phyloP scores from a whole-genome alignment of 2,888 invertebrate genomes.

The Cheilosia grossa region DNA sequence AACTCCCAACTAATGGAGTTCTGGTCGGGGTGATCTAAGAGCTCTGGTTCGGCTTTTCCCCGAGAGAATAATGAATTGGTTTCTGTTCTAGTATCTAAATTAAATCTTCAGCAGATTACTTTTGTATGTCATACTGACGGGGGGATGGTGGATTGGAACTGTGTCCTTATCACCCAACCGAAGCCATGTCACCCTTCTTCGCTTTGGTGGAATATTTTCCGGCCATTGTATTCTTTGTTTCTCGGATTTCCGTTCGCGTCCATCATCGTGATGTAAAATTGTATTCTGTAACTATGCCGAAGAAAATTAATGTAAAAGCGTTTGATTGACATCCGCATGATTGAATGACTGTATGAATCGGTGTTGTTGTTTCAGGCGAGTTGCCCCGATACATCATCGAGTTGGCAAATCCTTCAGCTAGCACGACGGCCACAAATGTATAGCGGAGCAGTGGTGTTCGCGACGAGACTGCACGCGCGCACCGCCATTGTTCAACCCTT shows the following conservation, averaged over 20 bases:
- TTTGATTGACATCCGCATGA: constrained; percentile 73
- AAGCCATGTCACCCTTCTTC: constrained; percentile 51
- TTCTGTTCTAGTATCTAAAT: constrained; percentile 74
- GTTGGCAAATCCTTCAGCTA: constrained; percentile 67
- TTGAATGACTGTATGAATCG: constrained; percentile 65
- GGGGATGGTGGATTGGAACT: constrained; percentile 10
- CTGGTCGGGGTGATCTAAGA: neutral
- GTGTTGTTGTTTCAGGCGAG: constrained; percentile 34
- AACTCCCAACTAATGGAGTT: constrained; percentile 31
- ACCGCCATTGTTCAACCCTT: constrained; percentile 48
- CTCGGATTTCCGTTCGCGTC: constrained; percentile 60
- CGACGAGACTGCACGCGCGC: constrained; percentile 57
- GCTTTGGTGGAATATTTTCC: constrained; percentile 33
- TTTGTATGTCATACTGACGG: constrained; percentile 48
- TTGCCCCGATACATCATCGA: constrained; percentile 66
- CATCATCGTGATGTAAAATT: constrained; percentile 50
- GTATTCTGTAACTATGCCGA: constrained; percentile 35
- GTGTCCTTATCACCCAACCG: constrained; percentile 44
- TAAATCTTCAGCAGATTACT: constrained; percentile 72
- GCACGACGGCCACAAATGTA: constrained; percentile 69
- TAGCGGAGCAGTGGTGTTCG: constrained; percentile 28
- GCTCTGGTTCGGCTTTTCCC: constrained; percentile 48
- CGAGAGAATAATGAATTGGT: constrained; percentile 72
- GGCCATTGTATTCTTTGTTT: constrained; percentile 62
- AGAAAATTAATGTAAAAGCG: constrained; percentile 70